These are phyloP conservation scores for Kryphioiulus occultus DNA, from an alignment of 2,888 invertebrate species.

Conservation along the genomic window DNA sequence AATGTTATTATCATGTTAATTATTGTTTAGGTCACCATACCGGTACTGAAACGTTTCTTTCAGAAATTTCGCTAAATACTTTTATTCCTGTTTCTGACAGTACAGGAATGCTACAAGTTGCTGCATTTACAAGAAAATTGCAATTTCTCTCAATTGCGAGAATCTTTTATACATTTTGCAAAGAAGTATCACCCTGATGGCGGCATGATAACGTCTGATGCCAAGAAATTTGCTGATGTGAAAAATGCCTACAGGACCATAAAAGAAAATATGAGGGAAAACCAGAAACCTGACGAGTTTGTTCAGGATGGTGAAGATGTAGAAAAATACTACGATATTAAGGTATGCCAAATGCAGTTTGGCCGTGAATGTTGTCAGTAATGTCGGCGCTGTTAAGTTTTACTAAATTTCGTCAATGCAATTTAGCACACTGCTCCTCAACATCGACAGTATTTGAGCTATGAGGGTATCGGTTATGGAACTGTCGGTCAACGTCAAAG, in stretches of 20 bases:
- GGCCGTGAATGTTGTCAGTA: not conserved
- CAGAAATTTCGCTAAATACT: not conserved
- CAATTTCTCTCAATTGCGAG: constrained; percentile 75
- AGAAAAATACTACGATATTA: constrained; percentile 26
- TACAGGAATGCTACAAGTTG: constrained; percentile 73
- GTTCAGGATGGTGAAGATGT: constrained; percentile 67
- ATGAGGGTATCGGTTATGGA: constrained; percentile 80
- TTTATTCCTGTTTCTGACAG: not conserved
- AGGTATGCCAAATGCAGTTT: not conserved
- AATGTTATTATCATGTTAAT: not conserved
- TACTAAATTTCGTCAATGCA: constrained; percentile 54
- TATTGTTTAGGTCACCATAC: too few species aligned
- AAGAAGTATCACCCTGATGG: constrained; percentile 88
- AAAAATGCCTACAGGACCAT: constrained; percentile 57
- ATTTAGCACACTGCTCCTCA: constrained; percentile 85
- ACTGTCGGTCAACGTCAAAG: constrained; percentile 79
- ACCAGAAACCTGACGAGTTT: constrained; percentile 60
- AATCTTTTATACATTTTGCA: constrained; percentile 77
- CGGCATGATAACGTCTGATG: constrained; percentile 72
- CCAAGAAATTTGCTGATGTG: constrained; percentile 71
- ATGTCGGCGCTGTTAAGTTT: not conserved
- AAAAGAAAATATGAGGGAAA: constrained; percentile 6
- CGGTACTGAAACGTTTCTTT: too few species aligned
- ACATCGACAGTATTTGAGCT: constrained; percentile 82
- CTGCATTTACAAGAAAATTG: constrained; percentile 73